A percentile compares a stretch with the other conserved stretches of the same genome.
Evolutionary conservation across 1,140 invertebrate species (phyloP).

Genomic region (Caenorhabditis latens): DNA sequence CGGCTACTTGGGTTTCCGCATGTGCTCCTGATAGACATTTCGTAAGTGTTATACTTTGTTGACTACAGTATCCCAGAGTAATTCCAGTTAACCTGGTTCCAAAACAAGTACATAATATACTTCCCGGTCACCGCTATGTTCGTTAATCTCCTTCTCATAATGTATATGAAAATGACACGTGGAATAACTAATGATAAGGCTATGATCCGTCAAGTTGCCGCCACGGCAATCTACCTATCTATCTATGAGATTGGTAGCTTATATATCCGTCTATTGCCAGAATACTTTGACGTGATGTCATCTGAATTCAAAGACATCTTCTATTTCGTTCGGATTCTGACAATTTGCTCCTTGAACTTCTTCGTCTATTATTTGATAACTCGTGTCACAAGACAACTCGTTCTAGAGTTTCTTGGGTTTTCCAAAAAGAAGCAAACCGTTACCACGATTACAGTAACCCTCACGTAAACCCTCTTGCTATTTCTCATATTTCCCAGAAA

Average conservation of each 20-base stretch:
- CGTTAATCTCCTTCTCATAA: neutral
- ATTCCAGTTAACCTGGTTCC: neutral
- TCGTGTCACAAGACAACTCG: neutral
- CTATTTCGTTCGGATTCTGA: neutral
- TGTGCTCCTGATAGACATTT: neutral
- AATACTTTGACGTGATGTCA: neutral
- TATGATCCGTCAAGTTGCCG: neutral
- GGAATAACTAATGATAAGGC: neutral
- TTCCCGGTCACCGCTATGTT: neutral
- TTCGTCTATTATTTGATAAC: neutral
- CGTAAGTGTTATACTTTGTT: neutral
- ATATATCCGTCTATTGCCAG: neutral
- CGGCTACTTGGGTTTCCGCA: neutral
- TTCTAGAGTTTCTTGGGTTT: neutral
- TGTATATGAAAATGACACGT: neutral
- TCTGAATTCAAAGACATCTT: neutral
- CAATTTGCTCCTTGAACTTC: neutral
- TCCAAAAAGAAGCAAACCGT: no score
- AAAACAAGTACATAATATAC: neutral
- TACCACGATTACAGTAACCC: neutral
- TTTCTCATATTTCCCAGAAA: neutral
- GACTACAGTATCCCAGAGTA: neutral
- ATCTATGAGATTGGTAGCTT: slow-evolving; percentile 27
- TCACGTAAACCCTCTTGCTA: no score
- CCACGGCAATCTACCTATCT: neutral